These are phyloP conservation scores for Pangasianodon hypophthalmus DNA, from an alignment of 2,113 vertebrate species.

Conservation along the genomic window DNA sequence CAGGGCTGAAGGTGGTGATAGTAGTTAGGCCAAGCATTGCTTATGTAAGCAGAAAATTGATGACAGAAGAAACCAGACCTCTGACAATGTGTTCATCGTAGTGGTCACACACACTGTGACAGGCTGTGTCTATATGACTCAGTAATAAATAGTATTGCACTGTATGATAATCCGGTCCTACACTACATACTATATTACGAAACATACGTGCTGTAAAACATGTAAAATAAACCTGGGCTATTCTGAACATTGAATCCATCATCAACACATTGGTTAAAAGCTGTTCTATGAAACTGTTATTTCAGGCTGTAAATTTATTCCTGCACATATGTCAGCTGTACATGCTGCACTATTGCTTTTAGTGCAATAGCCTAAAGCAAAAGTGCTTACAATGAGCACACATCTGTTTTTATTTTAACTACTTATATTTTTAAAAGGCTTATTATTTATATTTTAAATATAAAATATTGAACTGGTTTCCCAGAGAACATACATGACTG, in stretches of 20 bases:
- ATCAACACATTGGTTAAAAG: not conserved
- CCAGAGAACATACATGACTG: not conserved
- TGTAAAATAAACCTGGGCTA: not conserved
- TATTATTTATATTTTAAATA: not conserved
- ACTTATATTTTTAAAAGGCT: not conserved
- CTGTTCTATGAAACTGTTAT: not conserved
- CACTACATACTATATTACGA: not conserved
- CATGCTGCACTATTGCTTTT: not conserved
- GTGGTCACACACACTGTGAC: not conserved
- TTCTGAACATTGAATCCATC: not conserved
- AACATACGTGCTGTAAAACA: not conserved
- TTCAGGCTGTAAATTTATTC: constrained; percentile 10
- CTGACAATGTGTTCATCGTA: not conserved
- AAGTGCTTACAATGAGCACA: not conserved
- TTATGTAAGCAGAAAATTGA: not conserved
- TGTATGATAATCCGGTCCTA: not conserved
- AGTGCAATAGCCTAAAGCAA: constrained; percentile 1
- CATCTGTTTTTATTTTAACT: constrained; percentile 5
- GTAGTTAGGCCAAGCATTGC: not conserved
- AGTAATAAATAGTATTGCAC: not conserved
- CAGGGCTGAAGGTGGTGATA: not conserved
- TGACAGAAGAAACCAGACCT: not conserved
- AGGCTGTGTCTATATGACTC: not conserved
- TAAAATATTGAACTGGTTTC: not conserved
- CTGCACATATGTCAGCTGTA: not conserved